Evolutionary conservation across 2,888 invertebrate genomes (phyloP).

Genomic region (Ophraella communa): DNA sequence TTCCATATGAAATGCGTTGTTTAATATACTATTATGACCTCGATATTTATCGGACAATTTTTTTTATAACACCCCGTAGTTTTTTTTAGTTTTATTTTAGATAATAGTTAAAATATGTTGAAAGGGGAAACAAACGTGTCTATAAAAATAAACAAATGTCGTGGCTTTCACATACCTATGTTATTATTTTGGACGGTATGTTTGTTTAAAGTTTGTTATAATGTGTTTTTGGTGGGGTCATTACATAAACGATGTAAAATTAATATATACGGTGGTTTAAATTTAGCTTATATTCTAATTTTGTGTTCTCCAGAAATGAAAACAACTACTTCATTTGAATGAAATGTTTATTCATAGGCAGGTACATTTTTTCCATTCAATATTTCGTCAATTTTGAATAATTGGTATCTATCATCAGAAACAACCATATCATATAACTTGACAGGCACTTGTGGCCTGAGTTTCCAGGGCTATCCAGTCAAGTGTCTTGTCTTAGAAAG

Average conservation of each 20-base stretch:
- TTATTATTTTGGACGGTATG: background rate
- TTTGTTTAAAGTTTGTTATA: background rate
- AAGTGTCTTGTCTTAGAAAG: no score
- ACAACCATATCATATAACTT: no score
- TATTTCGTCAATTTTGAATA: no score
- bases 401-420: no score
- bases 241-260: background rate
- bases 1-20: no score
- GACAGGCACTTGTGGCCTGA: no score
- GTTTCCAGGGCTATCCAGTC: no score
- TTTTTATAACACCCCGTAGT: background rate
- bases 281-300: background rate
- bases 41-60: no score
- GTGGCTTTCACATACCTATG: background rate
- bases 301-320: background rate
- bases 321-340: no score
- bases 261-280: background rate
- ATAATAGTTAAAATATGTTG: background rate
- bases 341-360: no score
- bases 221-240: background rate
- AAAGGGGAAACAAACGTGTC: background rate
- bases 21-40: no score
- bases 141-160: background rate
- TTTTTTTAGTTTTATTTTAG: background rate
- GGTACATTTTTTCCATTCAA: no score